Percentiles rank a stretch among this genome's conserved stretches.
Conservation (phyloP, 2,113 vertebrate species). For the Campylomormyrus tamandua region DNA sequence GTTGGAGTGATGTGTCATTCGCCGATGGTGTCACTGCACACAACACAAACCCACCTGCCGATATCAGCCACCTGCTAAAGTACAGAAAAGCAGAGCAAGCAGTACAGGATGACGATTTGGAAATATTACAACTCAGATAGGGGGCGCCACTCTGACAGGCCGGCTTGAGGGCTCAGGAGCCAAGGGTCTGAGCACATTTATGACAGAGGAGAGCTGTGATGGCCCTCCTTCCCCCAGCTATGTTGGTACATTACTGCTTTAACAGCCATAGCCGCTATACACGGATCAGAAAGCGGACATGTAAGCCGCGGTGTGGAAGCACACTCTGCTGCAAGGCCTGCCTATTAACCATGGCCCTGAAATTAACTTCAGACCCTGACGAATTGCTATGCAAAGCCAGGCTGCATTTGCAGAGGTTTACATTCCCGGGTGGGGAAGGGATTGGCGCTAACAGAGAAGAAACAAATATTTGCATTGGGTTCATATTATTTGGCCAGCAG, state of each 20-base stretch:
- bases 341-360: not conserved
- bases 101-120: not conserved
- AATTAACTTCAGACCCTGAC: not conserved
- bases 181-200: not conserved
- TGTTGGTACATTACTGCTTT: not conserved
- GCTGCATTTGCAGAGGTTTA: constrained; percentile 1
- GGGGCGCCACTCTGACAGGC: not conserved
- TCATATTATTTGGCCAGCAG: constrained; percentile 28
- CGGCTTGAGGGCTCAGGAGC: not conserved
- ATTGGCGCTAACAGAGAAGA: constrained; percentile 16
- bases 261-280: not conserved
- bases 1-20: not conserved
- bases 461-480: constrained; percentile 30
- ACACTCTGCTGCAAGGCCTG: not conserved
- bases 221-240: not conserved
- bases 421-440: constrained; percentile 14
- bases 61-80: not conserved
- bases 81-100: not conserved
- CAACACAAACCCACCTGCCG: not conserved
- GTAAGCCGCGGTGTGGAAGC: not conserved
- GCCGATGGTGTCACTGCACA: not conserved
- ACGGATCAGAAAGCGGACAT: not conserved
- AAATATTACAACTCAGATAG: not conserved
- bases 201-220: not conserved
- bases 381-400: not conserved